phyloP scores from a whole-genome alignment of 2,113 vertebrate genomes.

The Crotophaga sulcirostris region DNA sequence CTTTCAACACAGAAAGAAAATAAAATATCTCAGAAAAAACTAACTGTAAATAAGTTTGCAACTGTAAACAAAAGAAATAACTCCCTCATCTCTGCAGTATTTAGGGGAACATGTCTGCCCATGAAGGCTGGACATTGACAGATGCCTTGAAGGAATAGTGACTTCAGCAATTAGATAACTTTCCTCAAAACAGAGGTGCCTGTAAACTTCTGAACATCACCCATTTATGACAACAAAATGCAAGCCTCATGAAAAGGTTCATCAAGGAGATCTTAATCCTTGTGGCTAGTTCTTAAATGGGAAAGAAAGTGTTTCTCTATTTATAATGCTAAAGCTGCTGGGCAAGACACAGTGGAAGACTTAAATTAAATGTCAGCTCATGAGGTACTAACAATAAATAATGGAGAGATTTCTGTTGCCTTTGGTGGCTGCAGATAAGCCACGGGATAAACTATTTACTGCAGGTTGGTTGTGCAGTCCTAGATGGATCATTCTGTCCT shows the following conservation, averaged over 20 bases:
- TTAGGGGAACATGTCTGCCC: background rate
- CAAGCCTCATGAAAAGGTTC: background rate
- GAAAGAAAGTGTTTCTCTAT: conserved; percentile 31
- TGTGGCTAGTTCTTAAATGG: conserved; percentile 39
- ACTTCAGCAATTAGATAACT: background rate
- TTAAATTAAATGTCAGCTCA: conserved; percentile 65
- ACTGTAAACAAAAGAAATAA: background rate
- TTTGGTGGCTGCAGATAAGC: conserved; percentile 23
- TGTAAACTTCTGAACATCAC: background rate
- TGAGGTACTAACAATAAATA: conserved; percentile 57
- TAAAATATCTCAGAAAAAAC: background rate
- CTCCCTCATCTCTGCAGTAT: background rate
- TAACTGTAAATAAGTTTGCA: background rate
- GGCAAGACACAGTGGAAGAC: conserved; percentile 25
- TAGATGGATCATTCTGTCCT: background rate
- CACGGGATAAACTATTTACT: conserved; percentile 48
- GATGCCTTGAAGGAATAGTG: background rate
- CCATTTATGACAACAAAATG: background rate
- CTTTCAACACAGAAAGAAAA: background rate
- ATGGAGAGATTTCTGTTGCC: conserved; percentile 47
- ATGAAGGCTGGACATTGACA: background rate
- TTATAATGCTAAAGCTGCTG: conserved; percentile 47
- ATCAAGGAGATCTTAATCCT: background rate
- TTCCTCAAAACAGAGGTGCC: background rate
- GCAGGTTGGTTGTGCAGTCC: background rate